Conservation (phyloP, 1,140 invertebrate genomes). For the Bombus ignitus region DNA sequence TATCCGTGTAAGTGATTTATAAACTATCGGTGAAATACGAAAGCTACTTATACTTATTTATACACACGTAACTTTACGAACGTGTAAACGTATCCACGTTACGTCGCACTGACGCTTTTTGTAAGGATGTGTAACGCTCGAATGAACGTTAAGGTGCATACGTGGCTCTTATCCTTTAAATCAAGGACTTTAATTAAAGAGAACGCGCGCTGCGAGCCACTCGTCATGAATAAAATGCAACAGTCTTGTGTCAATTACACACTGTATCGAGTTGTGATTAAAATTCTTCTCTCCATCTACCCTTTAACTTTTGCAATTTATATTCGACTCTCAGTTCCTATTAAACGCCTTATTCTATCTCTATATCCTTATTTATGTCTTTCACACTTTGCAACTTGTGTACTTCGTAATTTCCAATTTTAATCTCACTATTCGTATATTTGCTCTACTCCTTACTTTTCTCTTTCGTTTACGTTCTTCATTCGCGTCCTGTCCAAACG, state of each 20-base stretch:
- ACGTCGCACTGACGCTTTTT: neutral
- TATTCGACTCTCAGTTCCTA: neutral
- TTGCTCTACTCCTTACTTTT: neutral
- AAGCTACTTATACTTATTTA: neutral
- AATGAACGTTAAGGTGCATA: neutral
- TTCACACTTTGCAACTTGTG: neutral
- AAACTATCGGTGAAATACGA: neutral
- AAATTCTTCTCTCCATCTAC: neutral
- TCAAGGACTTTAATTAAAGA: slow-evolving; percentile 17
- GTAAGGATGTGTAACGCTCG: neutral
- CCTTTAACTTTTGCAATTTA: neutral
- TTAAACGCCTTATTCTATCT: neutral
- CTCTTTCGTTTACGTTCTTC: neutral
- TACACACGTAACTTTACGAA: too few relatives aligned
- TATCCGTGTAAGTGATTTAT: too few relatives aligned
- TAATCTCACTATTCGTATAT: neutral
- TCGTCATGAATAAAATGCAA: slow-evolving; percentile 3
- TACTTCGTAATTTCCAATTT: neutral
- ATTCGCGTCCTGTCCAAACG: neutral
- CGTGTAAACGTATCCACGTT: too few relatives aligned
- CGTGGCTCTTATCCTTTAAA: neutral
- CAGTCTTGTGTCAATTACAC: neutral
- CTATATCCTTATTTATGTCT: neutral
- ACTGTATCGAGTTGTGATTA: neutral
- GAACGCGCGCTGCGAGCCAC: neutral